These are phyloP conservation scores for Glareola pratincola DNA, from an alignment of 2,113 vertebrate species.

Conservation along the genomic window DNA sequence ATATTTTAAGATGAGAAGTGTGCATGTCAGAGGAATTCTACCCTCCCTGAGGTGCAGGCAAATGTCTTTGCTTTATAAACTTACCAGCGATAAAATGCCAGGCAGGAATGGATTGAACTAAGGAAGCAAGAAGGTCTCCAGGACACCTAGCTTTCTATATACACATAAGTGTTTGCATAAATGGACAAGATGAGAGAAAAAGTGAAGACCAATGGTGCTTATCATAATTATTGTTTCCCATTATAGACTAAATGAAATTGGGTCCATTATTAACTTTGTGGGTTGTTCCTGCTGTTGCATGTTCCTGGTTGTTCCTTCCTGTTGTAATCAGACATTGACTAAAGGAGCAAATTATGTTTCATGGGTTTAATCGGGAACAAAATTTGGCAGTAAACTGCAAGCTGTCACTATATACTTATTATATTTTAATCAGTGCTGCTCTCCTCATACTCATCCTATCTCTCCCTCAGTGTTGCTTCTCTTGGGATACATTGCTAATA, in stretches of 20 bases:
- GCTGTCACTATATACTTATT: neutral
- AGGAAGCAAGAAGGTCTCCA: neutral
- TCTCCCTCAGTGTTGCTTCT: neutral
- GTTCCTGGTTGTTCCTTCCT: too few relatives aligned
- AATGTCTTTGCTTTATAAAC: neutral
- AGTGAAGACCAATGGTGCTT: neutral
- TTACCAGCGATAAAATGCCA: neutral
- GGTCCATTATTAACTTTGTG: neutral
- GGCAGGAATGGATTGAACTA: neutral
- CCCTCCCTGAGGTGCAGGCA: neutral
- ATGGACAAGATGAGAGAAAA: slow-evolving; percentile 1
- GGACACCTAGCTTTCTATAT: neutral
- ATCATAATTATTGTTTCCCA: neutral
- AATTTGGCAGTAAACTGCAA: neutral
- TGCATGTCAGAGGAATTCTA: neutral
- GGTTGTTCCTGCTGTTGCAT: neutral
- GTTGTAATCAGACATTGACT: too few relatives aligned
- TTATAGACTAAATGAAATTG: neutral
- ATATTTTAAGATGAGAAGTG: neutral
- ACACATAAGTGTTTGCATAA: neutral
- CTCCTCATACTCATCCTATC: neutral
- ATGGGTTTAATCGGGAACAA: fast-evolving
- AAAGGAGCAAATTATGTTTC: neutral
- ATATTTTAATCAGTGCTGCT: neutral
- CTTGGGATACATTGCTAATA: neutral